Percentiles rank a stretch among this genome's conserved stretches.
Conservation (phyloP, 2,888 invertebrate species). For the Cyclophora punctaria region DNA sequence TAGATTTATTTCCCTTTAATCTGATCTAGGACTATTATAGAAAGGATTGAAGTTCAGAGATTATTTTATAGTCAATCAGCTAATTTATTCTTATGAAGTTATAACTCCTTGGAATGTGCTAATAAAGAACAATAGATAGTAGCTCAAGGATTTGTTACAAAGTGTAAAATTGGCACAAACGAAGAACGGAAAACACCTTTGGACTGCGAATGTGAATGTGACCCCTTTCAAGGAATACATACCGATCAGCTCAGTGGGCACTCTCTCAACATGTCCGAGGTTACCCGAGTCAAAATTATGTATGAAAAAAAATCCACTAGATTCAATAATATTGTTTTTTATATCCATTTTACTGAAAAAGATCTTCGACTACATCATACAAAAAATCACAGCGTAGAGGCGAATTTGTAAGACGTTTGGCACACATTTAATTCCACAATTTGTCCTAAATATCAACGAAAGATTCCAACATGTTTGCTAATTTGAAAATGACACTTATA, state of each 20-base stretch:
- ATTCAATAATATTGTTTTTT: conserved; percentile 68
- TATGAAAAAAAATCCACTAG: conserved; percentile 86
- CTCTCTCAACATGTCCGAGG: conserved; percentile 86
- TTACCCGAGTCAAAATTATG: conserved; percentile 95
- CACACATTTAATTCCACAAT: conserved; percentile 52
- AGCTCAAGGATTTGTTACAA: conserved; percentile 24
- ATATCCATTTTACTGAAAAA: conserved; percentile 48
- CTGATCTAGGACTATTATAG: too few species aligned
- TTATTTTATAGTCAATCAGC: too few species aligned
- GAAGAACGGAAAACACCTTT: conserved; percentile 11
- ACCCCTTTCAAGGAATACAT: conserved; percentile 27
- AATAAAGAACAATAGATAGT: too few species aligned
- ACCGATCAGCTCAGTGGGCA: conserved; percentile 76
- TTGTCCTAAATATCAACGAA: conserved; percentile 51
- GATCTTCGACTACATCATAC: conserved; percentile 62
- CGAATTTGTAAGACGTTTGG: conserved; percentile 39
- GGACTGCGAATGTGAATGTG: conserved; percentile 8
- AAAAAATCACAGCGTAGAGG: conserved; percentile 44
- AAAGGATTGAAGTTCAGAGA: too few species aligned
- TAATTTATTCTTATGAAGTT: too few species aligned
- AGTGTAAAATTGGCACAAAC: conserved; percentile 31
- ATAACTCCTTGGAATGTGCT: too few species aligned
- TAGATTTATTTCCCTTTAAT: too few species aligned
- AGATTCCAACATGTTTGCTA: conserved; percentile 55
- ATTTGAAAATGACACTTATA: conserved; percentile 60